Conservation (phyloP, 2,888 invertebrate genomes). For the Bugulina stolonifera region DNA sequence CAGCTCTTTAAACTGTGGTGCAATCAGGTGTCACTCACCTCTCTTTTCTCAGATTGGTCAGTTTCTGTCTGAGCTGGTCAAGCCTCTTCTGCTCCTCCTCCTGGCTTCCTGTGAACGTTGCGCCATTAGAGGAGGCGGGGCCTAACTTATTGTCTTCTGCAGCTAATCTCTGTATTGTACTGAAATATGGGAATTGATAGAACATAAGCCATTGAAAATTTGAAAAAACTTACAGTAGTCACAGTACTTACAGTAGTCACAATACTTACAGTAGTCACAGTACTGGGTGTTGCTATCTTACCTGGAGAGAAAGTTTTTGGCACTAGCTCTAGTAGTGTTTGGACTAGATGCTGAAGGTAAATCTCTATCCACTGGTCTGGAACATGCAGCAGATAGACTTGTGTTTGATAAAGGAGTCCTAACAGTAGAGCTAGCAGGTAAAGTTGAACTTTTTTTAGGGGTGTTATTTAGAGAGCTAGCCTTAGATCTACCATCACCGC, state of each 20-base stretch:
- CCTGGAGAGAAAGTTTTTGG: constrained; percentile 11
- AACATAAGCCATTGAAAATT: no score
- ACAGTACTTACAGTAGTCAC: no score
- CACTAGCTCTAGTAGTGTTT: background rate
- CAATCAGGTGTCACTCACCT: background rate
- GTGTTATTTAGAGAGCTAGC: background rate
- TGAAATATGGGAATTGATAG: background rate
- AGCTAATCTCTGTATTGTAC: background rate
- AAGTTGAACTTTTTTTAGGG: background rate
- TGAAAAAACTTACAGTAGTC: no score
- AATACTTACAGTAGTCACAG: no score
- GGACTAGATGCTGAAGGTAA: background rate
- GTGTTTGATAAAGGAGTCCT: background rate
- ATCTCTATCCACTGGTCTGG: background rate
- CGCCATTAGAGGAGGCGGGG: background rate
- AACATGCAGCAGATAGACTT: background rate
- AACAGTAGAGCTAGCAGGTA: constrained; percentile 18
- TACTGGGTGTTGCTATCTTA: no score
- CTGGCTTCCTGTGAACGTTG: background rate
- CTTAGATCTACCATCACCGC: background rate
- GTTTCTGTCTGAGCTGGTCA: background rate
- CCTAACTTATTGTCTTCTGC: background rate
- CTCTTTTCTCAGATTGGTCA: background rate
- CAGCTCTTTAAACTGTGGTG: no score
- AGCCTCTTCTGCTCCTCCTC: background rate